Evolutionary conservation across 2,113 vertebrate genomes (phyloP).

Genomic region (Pteruthius melanotis): DNA sequence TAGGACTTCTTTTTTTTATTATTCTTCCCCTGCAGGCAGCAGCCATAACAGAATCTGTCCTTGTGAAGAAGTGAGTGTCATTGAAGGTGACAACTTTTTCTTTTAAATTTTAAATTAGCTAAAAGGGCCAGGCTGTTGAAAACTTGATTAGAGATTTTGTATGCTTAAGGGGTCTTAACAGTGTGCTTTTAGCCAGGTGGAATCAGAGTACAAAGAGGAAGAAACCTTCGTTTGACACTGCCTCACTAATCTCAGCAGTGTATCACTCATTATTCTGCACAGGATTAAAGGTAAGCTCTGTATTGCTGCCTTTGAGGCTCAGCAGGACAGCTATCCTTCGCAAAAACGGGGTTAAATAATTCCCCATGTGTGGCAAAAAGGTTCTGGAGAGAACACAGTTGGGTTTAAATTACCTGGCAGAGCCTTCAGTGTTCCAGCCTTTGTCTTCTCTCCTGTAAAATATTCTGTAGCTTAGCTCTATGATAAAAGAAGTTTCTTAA

Average conservation of each 20-base stretch:
- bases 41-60: neutral
- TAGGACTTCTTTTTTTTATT: neutral
- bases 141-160: neutral
- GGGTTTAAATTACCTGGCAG: neutral
- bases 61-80: neutral
- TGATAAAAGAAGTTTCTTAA: neutral
- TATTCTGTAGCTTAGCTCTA: neutral
- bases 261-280: neutral
- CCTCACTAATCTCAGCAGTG: neutral
- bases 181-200: neutral
- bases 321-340: neutral
- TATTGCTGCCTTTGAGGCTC: neutral
- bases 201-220: slow-evolving; percentile 4
- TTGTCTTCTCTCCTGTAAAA: neutral
- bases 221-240: neutral
- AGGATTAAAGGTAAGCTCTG: slow-evolving; percentile 43
- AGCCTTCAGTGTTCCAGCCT: neutral
- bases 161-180: neutral
- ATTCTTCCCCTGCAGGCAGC: neutral
- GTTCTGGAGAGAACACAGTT: neutral
- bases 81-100: neutral
- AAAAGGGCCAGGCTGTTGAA: neutral
- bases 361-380: neutral
- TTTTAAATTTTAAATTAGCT: neutral
- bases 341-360: slow-evolving; percentile 27